These are phyloP conservation scores for Naso thynnoides DNA, from an alignment of 2,797 vertebrate genomes.

Conservation along the genomic window DNA sequence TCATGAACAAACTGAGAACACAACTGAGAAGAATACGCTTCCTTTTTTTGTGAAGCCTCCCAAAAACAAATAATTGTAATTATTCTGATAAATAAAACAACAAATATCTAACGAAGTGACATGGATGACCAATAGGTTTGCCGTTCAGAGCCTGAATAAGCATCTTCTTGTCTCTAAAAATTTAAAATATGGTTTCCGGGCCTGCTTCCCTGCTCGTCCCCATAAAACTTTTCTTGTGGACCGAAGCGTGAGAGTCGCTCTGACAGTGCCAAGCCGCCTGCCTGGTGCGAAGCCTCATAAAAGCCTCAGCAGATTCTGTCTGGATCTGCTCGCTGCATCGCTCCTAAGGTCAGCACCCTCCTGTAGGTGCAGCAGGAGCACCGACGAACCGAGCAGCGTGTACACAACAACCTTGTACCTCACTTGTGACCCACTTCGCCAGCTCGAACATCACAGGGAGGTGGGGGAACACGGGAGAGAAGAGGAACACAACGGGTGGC, in stretches of 20 bases:
- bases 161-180: background rate
- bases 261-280: constrained; percentile 32
- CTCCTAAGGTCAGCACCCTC: constrained; percentile 17
- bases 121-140: background rate
- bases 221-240: constrained; percentile 30
- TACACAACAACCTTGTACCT: constrained; percentile 43
- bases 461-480: background rate
- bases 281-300: constrained; percentile 30
- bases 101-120: background rate
- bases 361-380: constrained; percentile 31
- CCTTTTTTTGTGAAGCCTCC: background rate
- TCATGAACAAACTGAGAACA: background rate
- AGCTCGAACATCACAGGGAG: constrained; percentile 25
- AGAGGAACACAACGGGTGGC: constrained; percentile 50
- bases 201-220: background rate
- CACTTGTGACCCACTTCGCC: constrained; percentile 44
- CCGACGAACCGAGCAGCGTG: constrained; percentile 14
- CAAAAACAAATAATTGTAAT: background rate
- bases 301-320: constrained; percentile 38
- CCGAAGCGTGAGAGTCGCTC: constrained; percentile 38
- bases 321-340: constrained; percentile 2
- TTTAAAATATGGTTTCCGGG: background rate
- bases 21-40: no score
- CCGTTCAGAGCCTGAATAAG: background rate
- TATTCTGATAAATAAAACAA: background rate